Base-by-base conservation (phyloP, 1,140 invertebrate species). In the Camponotus vicinus region DNA sequence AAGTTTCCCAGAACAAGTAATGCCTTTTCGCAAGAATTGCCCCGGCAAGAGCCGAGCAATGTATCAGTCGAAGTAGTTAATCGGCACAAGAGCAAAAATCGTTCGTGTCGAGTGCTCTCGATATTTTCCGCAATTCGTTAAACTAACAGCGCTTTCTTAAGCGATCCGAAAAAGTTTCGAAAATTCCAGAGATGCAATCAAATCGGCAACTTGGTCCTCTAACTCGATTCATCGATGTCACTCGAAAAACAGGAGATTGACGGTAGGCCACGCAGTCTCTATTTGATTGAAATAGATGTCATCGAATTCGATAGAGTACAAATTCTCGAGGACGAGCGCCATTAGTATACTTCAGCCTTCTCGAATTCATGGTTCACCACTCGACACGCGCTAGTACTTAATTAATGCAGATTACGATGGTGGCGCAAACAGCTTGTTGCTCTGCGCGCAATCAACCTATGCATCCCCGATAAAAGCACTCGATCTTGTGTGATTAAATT, bases 401-500 rank as follows among this genome's bases (percentile, higher is more conserved):
- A 77, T 77, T 77, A 63, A 63, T 63, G 55, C 73, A 42, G 42
- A 49, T 49, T 71, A 49, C 69, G 21, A 63, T 42, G 0, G 21
- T 11, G 75, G 40, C 27, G 21, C 57, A 77, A 77, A 77, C 75
- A 63, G 57, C 75, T 77, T 45, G 75, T 77, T 77, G 75, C 40
- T 63, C 15, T 34, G 32, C 40, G 15, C 27, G 9, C 15, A 32
- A 3, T 42, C 21, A 57, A 15, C 18, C 70, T 57, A 1, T 15
- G 13, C 34, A 32, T 45, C 45, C 37, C 1, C 40, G 8, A 32
- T 32, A 40, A 21, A 73, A 37, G 2, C 49, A 7, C 9, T 42
- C 66, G 18, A 67, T 37, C 13, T 66, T 37, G 15, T 40, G 1
- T 40, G 32, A 6, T 32, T 66, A 18, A n/a, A n/a, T 34, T 18